Evolutionary conservation across 2,888 invertebrate species (phyloP), one percentile per base, ranked within the genome.

Genomic region (Druceiella hillmani): DNA sequence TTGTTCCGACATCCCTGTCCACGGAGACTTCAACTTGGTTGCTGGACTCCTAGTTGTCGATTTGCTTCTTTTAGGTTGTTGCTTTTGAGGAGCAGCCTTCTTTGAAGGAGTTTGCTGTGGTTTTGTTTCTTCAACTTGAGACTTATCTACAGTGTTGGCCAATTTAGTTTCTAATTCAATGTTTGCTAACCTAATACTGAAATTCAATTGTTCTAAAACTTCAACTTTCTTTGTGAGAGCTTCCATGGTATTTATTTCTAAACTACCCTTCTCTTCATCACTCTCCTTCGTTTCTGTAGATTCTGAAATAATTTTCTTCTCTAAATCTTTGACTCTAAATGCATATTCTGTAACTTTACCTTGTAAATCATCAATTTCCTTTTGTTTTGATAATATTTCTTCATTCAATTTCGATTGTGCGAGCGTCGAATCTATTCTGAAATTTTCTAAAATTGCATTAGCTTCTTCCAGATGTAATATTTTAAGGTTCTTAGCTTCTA

Each of bases 201-300:
- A 69, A 43, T 78, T 66, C 7, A 69, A 54, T 53, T 72, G 67
- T 49, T 74, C 66, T 17, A 78, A 57, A 37, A 66, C 55, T 48
- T 75, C 73, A 35, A 80, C 59, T 50, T 78, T 60, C 52, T 69
- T 65, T 6, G 64, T 61, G 27, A 71, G 51, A 47, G 70, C 65
- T 36, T 55, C 56, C 66, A 70, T 67, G 43, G 61, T 58, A 17
- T 59, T 50, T 46, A 69, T 66, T 54, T 71, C 69, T 30, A 74
- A 57, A 47, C 66, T 69, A n/a, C 74, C 72, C 48, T 78, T 79
- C 55, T 82, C 79, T 52, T 72, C 68, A 50, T 72, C 73, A 52
- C 68, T 57, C 34, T 75, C 71, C 5, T 38, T 38, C 3, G 33
- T 36, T 41, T 56, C 52, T 43, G 58, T 56, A 43, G 57, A 55